Base-by-base conservation (phyloP, 1,140 invertebrate genomes). In the Aphelenchoides besseyi region DNA sequence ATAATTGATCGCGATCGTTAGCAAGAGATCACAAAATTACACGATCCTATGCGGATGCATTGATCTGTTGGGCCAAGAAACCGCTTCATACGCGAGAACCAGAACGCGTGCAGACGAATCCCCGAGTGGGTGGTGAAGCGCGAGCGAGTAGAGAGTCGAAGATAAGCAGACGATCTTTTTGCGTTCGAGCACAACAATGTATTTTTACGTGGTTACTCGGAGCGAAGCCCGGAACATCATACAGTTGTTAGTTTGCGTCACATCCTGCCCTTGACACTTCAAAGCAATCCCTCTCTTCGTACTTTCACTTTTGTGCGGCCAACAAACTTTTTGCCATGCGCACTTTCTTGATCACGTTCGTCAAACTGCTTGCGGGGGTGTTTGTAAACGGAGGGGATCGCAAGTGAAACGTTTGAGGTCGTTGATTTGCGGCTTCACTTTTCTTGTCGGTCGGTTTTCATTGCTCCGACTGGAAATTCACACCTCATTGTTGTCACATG, bases 81-180 rank as follows among this genome's bases (percentile, higher is more conserved):
- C 41, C 41, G 41, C 41, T 48, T 48, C 41, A 48, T 48, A 12
- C 41, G 41, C 41, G 41, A 48, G 23, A 48, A 48, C 12, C 41
- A 23, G 41, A 23, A 12, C 41, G 41, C 41, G 41, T 48, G 41
- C 41, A 23, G 41, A 23, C 41, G 41, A 48, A 48, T 48, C 23
- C 23, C 41, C 41, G 41, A 48, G 41, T 48, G 41, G 41, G 41
- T 48, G 41, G 41, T 23, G 41, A 48, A 23, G 41, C 41, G 41
- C 12, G 41, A 48, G 41, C 41, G 41, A 23, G 12, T 23, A 12
- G 12, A 23, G 12, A 23, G 41, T 23, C 41, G 12, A 23, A 48
- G 41, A 48, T 48, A 48, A n/a, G 41, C 41, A 48, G 41, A 48
- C 41, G 41, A 48, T 48, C 41, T 48, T 48, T 48, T 48, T 23